These are phyloP conservation scores for Callimorpha dominula DNA, from an alignment of 2,888 invertebrate genomes.

Conservation along the genomic window DNA sequence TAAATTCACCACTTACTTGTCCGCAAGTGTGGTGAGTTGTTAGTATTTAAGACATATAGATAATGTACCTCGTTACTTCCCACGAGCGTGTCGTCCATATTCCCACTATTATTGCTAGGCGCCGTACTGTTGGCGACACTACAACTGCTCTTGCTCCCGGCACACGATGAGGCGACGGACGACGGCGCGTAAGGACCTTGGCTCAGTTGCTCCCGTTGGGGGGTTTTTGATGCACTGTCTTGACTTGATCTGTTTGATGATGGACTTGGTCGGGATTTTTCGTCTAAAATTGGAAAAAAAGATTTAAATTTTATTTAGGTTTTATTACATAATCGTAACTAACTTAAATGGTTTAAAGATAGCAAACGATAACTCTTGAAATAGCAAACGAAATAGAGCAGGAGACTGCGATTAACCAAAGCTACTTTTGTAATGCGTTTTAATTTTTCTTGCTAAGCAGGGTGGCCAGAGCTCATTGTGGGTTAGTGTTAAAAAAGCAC, in stretches of 20 bases:
- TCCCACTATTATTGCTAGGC: conserved; percentile 58
- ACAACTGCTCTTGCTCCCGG: conserved; percentile 73
- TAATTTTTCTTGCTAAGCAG: no score
- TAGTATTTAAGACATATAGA: neutral
- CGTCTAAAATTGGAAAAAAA: conserved; percentile 63
- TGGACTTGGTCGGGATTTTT: conserved; percentile 84
- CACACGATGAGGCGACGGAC: conserved; percentile 66
- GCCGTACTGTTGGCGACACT: conserved; percentile 68
- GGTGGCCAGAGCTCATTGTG: no score
- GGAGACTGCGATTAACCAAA: neutral
- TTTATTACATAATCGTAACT: neutral
- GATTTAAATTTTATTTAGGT: no score
- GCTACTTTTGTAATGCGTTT: no score
- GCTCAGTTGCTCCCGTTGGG: conserved; percentile 71
- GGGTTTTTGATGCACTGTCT: conserved; percentile 80
- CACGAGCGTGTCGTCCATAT: conserved; percentile 72
- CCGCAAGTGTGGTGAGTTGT: neutral
- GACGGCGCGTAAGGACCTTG: conserved; percentile 81
- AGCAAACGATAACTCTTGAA: neutral
- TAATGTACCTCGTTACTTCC: conserved; percentile 68
- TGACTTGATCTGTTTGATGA: conserved; percentile 82
- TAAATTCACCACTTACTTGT: neutral
- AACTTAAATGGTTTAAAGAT: neutral
- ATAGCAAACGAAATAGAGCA: neutral
- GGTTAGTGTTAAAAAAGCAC: no score